Conservation (phyloP, 1,140 invertebrate species). For the Zaprionus lachaisei region DNA sequence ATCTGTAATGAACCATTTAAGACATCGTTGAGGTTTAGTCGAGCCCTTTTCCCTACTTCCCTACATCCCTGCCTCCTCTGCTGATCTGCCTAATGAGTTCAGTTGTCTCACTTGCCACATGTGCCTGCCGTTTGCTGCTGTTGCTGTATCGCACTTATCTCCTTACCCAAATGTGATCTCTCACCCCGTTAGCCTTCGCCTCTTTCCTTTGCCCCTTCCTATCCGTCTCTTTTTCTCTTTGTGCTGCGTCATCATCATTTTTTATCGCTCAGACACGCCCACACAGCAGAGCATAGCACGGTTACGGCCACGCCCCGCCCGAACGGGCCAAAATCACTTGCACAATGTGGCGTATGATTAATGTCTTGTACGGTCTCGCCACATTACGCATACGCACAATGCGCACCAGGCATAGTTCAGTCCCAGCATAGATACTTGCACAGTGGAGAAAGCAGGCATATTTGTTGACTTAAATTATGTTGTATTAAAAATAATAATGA, state of each 20-base stretch:
- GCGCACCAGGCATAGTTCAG: neutral
- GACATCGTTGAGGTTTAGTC: constrained; percentile 43
- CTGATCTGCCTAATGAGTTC: constrained; percentile 44
- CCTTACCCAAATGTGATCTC: constrained; percentile 9
- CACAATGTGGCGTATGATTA: constrained; percentile 78
- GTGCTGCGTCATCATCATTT: constrained; percentile 55
- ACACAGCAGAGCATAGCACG: neutral
- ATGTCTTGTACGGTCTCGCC: constrained; percentile 57
- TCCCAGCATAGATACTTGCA: neutral
- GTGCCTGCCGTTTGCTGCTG: constrained; percentile 26
- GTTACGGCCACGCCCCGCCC: neutral
- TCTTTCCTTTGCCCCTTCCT: neutral
- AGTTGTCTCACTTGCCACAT: constrained; percentile 52
- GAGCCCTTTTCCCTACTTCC: neutral
- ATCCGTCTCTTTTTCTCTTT: neutral
- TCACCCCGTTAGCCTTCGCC: neutral
- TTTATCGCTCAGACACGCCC: constrained; percentile 68
- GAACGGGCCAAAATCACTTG: constrained; percentile 35
- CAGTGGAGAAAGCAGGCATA: neutral
- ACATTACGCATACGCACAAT: constrained; percentile 40
- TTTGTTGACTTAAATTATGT: neutral
- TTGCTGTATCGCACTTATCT: constrained; percentile 10
- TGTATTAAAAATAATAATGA: neutral
- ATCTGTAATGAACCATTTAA: constrained; percentile 53
- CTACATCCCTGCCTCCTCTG: too few species aligned